Evolutionary conservation across 2,888 invertebrate species (phyloP).

Genomic region (Callosobruchus maculatus): DNA sequence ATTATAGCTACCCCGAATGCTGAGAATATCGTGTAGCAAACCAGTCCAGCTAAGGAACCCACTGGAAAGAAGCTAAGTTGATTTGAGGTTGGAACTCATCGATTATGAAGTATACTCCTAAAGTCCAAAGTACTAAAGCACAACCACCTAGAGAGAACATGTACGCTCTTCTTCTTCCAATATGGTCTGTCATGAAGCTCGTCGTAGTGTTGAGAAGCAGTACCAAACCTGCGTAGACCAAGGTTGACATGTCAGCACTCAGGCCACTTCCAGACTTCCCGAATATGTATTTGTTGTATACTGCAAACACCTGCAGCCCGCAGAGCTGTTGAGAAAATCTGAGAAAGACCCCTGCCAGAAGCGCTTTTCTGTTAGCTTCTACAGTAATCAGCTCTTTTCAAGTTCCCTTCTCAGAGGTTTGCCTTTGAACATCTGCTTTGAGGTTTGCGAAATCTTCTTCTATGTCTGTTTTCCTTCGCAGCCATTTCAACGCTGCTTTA

Average conservation of each 20-base stretch:
- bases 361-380: too few relatives aligned
- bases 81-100: constrained; percentile 13
- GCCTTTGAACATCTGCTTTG: constrained; percentile 31
- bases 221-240: constrained; percentile 13
- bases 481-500: constrained; percentile 24
- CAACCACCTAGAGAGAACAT: constrained; percentile 14
- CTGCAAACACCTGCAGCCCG: constrained; percentile 17
- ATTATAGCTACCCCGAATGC: constrained; percentile 34
- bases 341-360: constrained; percentile 31
- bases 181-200: constrained; percentile 13
- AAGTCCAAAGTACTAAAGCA: constrained; percentile 9
- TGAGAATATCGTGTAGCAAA: constrained; percentile 28
- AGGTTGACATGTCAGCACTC: constrained; percentile 12
- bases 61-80: constrained; percentile 13
- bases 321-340: constrained; percentile 36
- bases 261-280: constrained; percentile 35
- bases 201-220: constrained; percentile 9
- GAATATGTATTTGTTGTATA: constrained; percentile 6
- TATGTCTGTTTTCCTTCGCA: too few relatives aligned
- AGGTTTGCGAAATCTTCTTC: constrained; percentile 30
- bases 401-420: constrained; percentile 37
- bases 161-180: constrained; percentile 18
- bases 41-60: constrained; percentile 37
- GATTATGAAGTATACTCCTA: constrained; percentile 15
- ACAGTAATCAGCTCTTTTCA: too few relatives aligned